Base-by-base conservation (phyloP, 2,888 invertebrate genomes). In the Meloe dianella region DNA sequence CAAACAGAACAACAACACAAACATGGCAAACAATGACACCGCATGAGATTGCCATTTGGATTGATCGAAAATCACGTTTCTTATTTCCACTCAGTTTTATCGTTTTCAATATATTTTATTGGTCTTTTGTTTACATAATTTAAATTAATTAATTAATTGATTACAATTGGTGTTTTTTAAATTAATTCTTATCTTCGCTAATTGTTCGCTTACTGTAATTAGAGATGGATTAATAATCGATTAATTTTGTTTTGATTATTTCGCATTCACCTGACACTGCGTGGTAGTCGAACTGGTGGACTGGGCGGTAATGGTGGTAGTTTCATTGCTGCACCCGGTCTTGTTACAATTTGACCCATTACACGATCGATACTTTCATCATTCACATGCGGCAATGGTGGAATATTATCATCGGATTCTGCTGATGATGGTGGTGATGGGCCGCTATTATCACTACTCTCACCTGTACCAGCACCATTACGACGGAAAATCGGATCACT, bases 21-120 rank as follows among this genome's bases (percentile, higher is more conserved):
- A 84, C 63, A 27, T 91, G 92, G 89, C 93, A 94, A 60, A 93
- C 93, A 14, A 92, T 95, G 90, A 94, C 94, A 1, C 94, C 95
- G 0, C 94, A 94, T 77, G 92, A 95, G 83, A 93, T 95, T 64
- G 92, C 95, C 70, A 91, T 90, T 63, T 95, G 94, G 93, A 93
- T 95, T 72, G 95, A 95, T 84, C 90, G 88, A 64, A 85, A 94
- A 63, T 92, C 94, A 27, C 87, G 95, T 61, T 84, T 93, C 32
- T 85, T 92, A 1, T 95, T 95, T 81, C 95, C 95, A 0, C 81
- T 91, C 3, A 86, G 91, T 9, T 95, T 95, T 80, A 77, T 94
- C 14, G 87, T 92, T 66, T 95, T 95, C 82, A 95, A 95, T 79
- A 85, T 83, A 29, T 79, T 84, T 63, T 84, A 83, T 68, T 83